Evolutionary conservation across 2,113 vertebrate genomes (phyloP), one percentile per base, ranked within the genome.

Genomic region (Melanotaenia duboulayi): DNA sequence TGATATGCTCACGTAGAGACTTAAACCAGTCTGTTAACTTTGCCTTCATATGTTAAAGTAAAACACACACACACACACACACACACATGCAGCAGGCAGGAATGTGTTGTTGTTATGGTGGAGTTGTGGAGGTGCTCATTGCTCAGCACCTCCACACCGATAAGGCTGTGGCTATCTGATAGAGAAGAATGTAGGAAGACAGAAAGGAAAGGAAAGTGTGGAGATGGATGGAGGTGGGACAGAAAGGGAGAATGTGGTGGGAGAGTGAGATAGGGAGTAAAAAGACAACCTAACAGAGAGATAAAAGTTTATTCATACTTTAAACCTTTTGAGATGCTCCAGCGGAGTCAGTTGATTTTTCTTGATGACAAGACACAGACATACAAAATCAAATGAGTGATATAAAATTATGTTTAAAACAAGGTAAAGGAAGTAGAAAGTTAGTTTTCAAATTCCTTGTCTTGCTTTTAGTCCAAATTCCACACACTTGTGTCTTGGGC

Each of bases 71-170:
- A 40, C 23, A 19, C 24, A 72, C 28, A 24, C 51, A 37, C 50
- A 68, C 28, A 20, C 24, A 50, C 74, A 71, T 76, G 64, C n/a
- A 76, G 64, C 57, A 25, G 70, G 56, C 69, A 84, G 87, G 87
- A 90, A 90, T 90, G 84, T 77, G 78, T 76, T 90, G 86, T 87
- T 87, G 76, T 82, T 87, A 71, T 22, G 48, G 61, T 63, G 78
- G 81, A 24, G 62, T 60, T 74, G 50, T 68, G 61, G 73, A 78
- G 56, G 65, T 42, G 69, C 50, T 59, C 70, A 62, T 58, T 44
- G 35, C 71, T 89, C 86, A 70, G 68, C 84, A 74, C 87, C 87
- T 87, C 84, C 56, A 67, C 68, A 59, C 69, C 25, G 86, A 90
- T 90, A 81, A 87, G 63, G 68, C 57, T 20, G 9, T 44, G 51